phyloP scores from a whole-genome alignment of 2,113 vertebrate species.

The Antigone vipio region DNA sequence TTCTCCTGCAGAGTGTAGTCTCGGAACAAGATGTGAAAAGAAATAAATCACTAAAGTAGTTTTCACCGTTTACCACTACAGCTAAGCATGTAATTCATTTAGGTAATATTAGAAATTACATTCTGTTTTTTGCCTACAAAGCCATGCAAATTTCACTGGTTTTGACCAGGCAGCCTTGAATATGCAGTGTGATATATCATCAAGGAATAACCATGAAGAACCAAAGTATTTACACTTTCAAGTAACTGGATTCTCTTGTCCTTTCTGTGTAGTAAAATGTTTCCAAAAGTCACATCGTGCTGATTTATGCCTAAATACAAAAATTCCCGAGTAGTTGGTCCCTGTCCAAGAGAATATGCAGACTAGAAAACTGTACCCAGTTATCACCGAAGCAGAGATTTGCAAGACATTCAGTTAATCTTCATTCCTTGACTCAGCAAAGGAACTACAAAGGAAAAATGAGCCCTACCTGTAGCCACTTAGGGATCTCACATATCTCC shows the following conservation, averaged over 20 bases:
- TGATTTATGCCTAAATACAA: neutral
- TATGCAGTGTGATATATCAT: neutral
- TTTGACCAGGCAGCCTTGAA: neutral
- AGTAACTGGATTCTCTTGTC: neutral
- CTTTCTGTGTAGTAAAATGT: neutral
- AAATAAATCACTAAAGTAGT: neutral
- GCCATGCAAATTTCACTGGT: fast-evolving
- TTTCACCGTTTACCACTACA: neutral
- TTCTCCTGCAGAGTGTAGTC: neutral
- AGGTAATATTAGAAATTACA: neutral
- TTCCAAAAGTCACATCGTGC: neutral
- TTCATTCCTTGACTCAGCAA: neutral
- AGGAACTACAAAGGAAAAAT: neutral
- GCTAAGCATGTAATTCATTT: neutral
- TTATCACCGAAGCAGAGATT: neutral
- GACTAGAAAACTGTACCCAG: neutral
- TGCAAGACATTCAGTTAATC: neutral
- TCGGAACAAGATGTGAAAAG: neutral
- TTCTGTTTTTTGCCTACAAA: neutral
- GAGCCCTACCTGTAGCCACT: neutral
- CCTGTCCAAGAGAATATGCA: neutral
- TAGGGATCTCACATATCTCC: neutral
- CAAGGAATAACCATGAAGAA: neutral
- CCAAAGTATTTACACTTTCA: neutral
- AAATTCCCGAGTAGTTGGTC: neutral